Evolutionary conservation across 2,797 vertebrate species (phyloP).

Genomic region (Menidia menidia): DNA sequence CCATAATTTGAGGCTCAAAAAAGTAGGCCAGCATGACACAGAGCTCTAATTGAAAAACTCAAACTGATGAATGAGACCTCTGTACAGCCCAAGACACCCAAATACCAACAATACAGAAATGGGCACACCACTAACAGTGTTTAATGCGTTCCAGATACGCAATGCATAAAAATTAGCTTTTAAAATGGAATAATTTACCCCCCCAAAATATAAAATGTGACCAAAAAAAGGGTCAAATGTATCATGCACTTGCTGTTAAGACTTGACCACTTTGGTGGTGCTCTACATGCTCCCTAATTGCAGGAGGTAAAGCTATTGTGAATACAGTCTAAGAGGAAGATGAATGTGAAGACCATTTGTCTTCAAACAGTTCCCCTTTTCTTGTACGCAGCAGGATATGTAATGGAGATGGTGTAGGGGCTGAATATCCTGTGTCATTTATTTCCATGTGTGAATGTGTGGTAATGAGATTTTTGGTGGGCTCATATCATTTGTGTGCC

Average conservation of each 20-base stretch:
- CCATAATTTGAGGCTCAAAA: slow-evolving; percentile 11
- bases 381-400: slow-evolving; percentile 53
- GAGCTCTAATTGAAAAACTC: slow-evolving; percentile 23
- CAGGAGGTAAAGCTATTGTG: slow-evolving; percentile 44
- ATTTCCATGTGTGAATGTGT: slow-evolving; percentile 57
- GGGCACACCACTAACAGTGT: not conserved
- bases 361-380: slow-evolving; percentile 52
- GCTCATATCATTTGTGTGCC: slow-evolving; percentile 50
- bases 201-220: too few relatives aligned
- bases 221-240: too few relatives aligned
- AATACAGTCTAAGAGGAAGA: slow-evolving; percentile 60
- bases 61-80: slow-evolving; percentile 15
- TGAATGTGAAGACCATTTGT: slow-evolving; percentile 66
- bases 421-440: slow-evolving; percentile 60
- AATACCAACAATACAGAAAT: slow-evolving; percentile 25
- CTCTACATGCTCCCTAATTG: slow-evolving; percentile 21
- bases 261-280: slow-evolving; percentile 6
- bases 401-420: slow-evolving; percentile 70
- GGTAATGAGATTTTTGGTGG: slow-evolving; percentile 71
- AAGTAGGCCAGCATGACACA: slow-evolving; percentile 8
- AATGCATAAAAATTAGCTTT: too few relatives aligned
- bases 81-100: slow-evolving; percentile 16
- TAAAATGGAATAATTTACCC: too few relatives aligned
- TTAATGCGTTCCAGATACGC: not conserved
- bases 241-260: not conserved